Base-by-base conservation (phyloP, 92 coral and sea anemone species). In the Micromussa lordhowensis region DNA sequence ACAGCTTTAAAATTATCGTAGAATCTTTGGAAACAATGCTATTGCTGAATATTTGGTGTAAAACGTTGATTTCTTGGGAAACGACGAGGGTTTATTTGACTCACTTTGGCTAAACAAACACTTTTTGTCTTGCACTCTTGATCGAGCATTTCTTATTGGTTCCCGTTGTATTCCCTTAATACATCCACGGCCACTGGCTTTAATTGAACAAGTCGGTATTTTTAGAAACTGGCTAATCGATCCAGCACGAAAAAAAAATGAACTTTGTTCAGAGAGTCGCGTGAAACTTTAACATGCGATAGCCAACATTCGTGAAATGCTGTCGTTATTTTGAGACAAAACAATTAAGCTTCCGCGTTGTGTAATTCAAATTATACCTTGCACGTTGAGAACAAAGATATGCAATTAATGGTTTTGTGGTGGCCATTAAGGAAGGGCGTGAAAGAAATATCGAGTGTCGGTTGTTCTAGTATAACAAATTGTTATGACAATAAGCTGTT, bases 311-410 rank as follows among this genome's bases (percentile, higher is more conserved):
- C 30, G 49, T 26, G 21, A 15, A 21, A 29, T 70, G 49, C 32
- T 19, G 68, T 31, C 7, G 55, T 82, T 82, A 66, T 82, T 82
- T 6, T 68, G 44, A 69, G 19, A 51, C 32, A 82, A 44, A 82
- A 68, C 61, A 78, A 69, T 15, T 51, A 18, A 19, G 31, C 86
- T 82, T 82, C 86, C 86, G 78, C 21, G 64, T 51, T 82, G 48
- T 44, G 85, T 15, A 57, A 57, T 48, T 69, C 19, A 5, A 4
- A 73, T 82, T n/a, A 48, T 16, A 35, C 22, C 51, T 48, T 26
- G 64, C 48, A 24, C 63, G 22, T 36, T 57, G 85, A 64, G 32
- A 21, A 68, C 78, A 18, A 28, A 10, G 75, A 59, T n/a, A 64
- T 82, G 75, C 83, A 59, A 79, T 58, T 79, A 58, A 49, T 80